Base-by-base conservation (phyloP, 2,888 invertebrate species). In the Aphodius granarius region DNA sequence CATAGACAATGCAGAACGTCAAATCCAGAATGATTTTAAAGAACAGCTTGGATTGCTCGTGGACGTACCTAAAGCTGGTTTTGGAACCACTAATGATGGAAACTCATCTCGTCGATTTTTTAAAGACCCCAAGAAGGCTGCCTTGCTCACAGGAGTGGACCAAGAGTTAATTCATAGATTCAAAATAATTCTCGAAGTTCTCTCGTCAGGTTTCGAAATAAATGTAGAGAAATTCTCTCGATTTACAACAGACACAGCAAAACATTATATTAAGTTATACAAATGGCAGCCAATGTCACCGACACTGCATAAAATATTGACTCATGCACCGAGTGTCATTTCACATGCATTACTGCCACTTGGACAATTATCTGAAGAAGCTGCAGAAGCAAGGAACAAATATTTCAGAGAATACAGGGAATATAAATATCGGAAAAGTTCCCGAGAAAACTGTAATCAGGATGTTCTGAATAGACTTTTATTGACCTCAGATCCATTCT, bases 281-380 rank as follows among this genome's bases (percentile, higher is more conserved):
- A 68, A 68, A 68, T 68, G 68, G 68, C 68, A 68, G 68, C 68
- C 68, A 68, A 68, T 68, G 68, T 68, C 68, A 68, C 68, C 68
- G 68, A 68, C 68, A 77, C 79, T 3, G 23, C 23, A 23, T 23
- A 23, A 23, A 23, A 23, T 23, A 23, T 23, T 23, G 23, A 23
- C 23, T 23, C 23, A 23, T 23, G 23, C 23, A 23, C 23, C 23
- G 23, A 23, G 23, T 23, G 23, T 23, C 23, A 23, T 23, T 9
- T 23, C 23, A 23, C 23, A 23, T 23, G 23, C 23, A 23, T 23
- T 23, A 4, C 23, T 23, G 23, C 23, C 23, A 23, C 23, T 23
- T 23, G 23, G 23, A 9, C 23, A 23, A 23, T 23, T 23, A 23
- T 23, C 23, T 23, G 23, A 23, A 23, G 23, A 23, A 23, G 23